These are phyloP conservation scores for Gonocerus acuteangulatus DNA, from an alignment of 2,888 invertebrate genomes.

Conservation along the genomic window DNA sequence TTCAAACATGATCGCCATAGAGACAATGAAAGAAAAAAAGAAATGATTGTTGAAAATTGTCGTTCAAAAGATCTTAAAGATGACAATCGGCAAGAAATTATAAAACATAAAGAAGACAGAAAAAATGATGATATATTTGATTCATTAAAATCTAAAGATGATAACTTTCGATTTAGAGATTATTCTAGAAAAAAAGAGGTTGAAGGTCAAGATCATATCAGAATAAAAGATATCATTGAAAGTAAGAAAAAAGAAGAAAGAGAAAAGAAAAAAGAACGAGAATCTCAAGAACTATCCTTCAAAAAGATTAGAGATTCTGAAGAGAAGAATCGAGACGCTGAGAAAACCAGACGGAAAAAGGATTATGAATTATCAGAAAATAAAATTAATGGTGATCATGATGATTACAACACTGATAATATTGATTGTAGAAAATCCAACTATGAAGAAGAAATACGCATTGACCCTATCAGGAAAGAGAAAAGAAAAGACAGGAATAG, in stretches of 20 bases:
- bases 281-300: slow-evolving; percentile 25
- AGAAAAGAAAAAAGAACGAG: slow-evolving; percentile 36
- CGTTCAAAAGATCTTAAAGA: slow-evolving; percentile 42
- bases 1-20: slow-evolving; percentile 29
- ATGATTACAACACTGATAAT: slow-evolving; percentile 40
- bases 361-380: slow-evolving; percentile 35
- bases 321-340: slow-evolving; percentile 35
- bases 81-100: slow-evolving; percentile 42
- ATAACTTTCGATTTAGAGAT: slow-evolving; percentile 13
- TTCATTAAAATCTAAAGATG: slow-evolving; percentile 26
- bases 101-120: slow-evolving; percentile 43
- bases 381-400: slow-evolving; percentile 38
- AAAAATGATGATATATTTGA: slow-evolving; percentile 34
- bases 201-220: slow-evolving; percentile 27
- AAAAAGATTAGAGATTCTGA: slow-evolving; percentile 29
- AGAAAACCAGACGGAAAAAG: slow-evolving; percentile 37
- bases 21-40: slow-evolving; percentile 41
- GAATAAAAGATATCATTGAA: slow-evolving; percentile 12
- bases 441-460: slow-evolving; percentile 47
- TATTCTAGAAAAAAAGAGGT: slow-evolving; percentile 26
- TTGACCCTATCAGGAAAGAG: slow-evolving; percentile 44
- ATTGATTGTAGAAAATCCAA: slow-evolving; percentile 42
- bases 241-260: slow-evolving; percentile 38
- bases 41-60: slow-evolving; percentile 50
- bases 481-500: slow-evolving; percentile 55